Percentiles rank a stretch among this genome's conserved stretches.
These are phyloP conservation scores for Lepus europaeus DNA, from an alignment of 2,113 vertebrate species.

Conservation along the genomic window DNA sequence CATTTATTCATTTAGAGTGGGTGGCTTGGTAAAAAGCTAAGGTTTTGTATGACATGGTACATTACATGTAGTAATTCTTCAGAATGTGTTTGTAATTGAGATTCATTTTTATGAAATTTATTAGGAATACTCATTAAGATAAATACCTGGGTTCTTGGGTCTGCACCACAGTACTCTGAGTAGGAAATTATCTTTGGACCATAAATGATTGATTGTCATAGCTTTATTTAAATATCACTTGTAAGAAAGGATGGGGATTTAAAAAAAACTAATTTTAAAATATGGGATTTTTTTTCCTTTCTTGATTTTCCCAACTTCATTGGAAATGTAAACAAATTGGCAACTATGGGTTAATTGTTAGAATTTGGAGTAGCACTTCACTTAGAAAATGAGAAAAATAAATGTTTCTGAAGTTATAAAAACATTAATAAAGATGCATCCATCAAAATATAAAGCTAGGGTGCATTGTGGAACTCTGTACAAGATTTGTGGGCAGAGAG, in stretches of 20 bases:
- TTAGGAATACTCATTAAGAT: neutral
- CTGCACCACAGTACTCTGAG: neutral
- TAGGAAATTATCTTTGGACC: conserved; percentile 12
- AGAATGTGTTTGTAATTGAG: neutral
- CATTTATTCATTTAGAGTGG: neutral
- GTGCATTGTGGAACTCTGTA: neutral
- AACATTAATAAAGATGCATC: neutral
- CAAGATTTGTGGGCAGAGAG: neutral
- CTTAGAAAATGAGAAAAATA: conserved; percentile 5
- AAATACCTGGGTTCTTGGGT: neutral
- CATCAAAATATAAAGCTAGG: neutral
- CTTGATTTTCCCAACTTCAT: neutral
- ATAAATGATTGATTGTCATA: neutral
- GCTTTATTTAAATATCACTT: neutral
- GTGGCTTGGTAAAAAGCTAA: conserved; percentile 38
- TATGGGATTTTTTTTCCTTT: neutral
- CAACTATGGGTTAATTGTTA: conserved; percentile 1
- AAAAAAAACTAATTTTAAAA: neutral
- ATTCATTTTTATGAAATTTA: neutral
- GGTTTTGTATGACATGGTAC: neutral
- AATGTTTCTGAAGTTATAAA: conserved; percentile 20
- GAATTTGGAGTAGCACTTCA: conserved; percentile 5
- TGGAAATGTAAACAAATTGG: neutral
- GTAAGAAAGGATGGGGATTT: neutral
- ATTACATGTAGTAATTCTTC: neutral